Evolutionary conservation across 2,797 vertebrate genomes (phyloP).

Genomic region (Typhlichthys eigenmanni): DNA sequence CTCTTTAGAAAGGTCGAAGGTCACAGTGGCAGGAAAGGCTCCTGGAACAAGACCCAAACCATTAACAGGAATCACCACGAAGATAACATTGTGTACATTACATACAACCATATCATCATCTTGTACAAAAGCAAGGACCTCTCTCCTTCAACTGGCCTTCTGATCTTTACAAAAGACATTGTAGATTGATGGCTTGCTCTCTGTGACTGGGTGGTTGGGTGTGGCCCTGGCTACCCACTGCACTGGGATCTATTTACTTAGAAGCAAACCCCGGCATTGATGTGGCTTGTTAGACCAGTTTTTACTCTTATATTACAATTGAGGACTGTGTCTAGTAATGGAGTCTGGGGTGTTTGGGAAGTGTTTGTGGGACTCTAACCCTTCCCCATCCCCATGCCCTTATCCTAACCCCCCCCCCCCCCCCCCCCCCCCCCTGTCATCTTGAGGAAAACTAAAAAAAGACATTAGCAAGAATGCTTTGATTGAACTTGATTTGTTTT

Average conservation of each 20-base stretch:
- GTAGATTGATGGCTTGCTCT: constrained; percentile 39
- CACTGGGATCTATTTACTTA: constrained; percentile 24
- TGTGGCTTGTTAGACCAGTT: background rate
- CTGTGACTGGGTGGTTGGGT: constrained; percentile 28
- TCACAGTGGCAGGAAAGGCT: constrained; percentile 79
- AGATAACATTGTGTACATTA: no score
- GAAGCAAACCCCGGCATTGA: background rate
- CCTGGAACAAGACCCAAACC: constrained; percentile 68
- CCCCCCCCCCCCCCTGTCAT: background rate
- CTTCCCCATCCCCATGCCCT: background rate
- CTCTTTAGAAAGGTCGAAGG: constrained; percentile 91
- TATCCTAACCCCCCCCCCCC: constrained; percentile 1
- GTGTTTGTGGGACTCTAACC: no score
- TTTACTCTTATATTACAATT: background rate
- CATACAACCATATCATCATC: no score
- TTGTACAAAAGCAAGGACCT: no score
- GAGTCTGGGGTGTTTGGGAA: no score
- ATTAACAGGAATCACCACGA: no score
- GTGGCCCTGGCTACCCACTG: background rate
- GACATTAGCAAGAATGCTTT: background rate
- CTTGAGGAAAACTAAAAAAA: no score
- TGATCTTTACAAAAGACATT: constrained; percentile 10
- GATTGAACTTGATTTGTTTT: background rate
- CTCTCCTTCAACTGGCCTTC: background rate
- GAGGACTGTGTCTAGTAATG: background rate